These are phyloP conservation scores for Bombus pascuorum DNA, from an alignment of 1,140 invertebrate species.

Conservation along the genomic window DNA sequence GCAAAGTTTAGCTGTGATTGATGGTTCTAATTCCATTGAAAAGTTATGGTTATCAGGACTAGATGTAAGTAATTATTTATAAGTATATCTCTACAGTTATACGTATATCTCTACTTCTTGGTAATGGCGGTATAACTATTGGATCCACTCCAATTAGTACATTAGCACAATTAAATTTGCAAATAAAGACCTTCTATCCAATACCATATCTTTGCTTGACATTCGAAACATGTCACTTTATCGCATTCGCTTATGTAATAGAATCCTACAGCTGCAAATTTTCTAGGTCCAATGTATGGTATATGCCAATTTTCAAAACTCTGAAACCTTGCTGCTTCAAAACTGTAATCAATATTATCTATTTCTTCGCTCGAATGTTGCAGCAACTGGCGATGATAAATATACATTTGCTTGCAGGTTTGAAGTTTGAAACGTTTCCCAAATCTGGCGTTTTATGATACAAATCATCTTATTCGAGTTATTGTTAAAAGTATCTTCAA, in stretches of 20 bases:
- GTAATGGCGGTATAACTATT: conserved; percentile 65
- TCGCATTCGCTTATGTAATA: conserved; percentile 88
- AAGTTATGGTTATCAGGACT: conserved; percentile 74
- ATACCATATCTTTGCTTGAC: conserved; percentile 89
- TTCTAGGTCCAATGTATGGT: conserved; percentile 82
- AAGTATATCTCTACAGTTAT: conserved; percentile 82
- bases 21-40: conserved; percentile 57
- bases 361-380: conserved; percentile 68
- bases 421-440: conserved; percentile 63
- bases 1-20: conserved; percentile 71
- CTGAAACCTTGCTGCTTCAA: conserved; percentile 85
- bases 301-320: conserved; percentile 86
- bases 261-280: conserved; percentile 90
- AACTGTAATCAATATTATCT: conserved; percentile 74
- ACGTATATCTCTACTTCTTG: conserved; percentile 66
- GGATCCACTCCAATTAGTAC: conserved; percentile 83
- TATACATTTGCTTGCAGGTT: conserved; percentile 53
- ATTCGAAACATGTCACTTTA: conserved; percentile 92
- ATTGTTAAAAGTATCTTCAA: not conserved
- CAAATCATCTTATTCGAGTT: conserved; percentile 70
- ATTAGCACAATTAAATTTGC: conserved; percentile 86
- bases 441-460: conserved; percentile 71
- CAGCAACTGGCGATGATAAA: conserved; percentile 42
- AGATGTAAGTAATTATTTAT: conserved; percentile 79
- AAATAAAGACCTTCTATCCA: conserved; percentile 90